Percentiles rank a stretch among this genome's conserved stretches.
Conservation (phyloP, 2,888 invertebrate genomes). For the Aphrophora alni region DNA sequence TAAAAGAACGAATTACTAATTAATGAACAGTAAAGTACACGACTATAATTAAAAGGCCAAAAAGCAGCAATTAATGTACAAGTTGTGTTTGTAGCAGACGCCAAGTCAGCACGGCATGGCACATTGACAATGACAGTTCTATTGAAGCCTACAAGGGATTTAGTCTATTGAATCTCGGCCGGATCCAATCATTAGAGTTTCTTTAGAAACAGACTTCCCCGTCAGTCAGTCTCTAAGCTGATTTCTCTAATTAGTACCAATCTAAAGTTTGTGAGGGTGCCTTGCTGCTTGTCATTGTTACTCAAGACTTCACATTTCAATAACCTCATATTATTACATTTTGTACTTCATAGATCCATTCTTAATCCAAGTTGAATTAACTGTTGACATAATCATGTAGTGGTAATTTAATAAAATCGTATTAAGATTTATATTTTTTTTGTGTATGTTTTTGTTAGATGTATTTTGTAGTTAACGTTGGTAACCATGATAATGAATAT, state of each 20-base stretch:
- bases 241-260: not conserved
- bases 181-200: constrained; percentile 2
- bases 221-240: constrained; percentile 1
- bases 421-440: too few species aligned
- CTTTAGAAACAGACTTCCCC: not conserved
- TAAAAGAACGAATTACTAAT: not conserved
- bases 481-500: too few species aligned
- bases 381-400: too few species aligned
- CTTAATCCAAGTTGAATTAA: not conserved
- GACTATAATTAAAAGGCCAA: not conserved
- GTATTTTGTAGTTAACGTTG: too few species aligned
- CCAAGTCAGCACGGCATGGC: not conserved
- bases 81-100: not conserved
- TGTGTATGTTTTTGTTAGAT: too few species aligned
- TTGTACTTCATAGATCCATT: not conserved
- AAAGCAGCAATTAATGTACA: not conserved
- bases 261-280: not conserved
- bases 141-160: too few species aligned
- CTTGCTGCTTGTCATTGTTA: not conserved
- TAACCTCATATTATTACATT: not conserved
- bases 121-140: not conserved
- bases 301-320: too few species aligned
- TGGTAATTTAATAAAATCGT: too few species aligned
- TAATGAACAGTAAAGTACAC: too few species aligned
- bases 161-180: not conserved